Evolutionary conservation across 2,113 vertebrate genomes (phyloP).

Genomic region (Apaloderma vittatum): DNA sequence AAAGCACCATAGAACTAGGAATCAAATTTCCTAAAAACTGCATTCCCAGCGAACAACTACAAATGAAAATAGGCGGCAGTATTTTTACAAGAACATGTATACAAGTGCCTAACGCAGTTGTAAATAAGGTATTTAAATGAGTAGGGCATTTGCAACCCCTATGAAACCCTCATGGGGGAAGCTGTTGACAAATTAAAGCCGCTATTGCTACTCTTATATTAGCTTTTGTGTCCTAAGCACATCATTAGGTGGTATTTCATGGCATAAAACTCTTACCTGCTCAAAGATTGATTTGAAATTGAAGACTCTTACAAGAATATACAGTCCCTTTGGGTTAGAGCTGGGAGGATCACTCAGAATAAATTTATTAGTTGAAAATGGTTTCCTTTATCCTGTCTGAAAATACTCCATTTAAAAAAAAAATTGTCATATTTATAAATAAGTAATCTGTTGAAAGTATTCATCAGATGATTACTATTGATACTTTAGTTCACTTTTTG

Average conservation of each 20-base stretch:
- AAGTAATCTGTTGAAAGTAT: constrained; percentile 6
- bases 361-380: constrained; percentile 16
- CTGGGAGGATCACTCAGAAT: not conserved
- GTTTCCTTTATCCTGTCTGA: not conserved
- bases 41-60: not conserved
- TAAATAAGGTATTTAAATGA: constrained; percentile 66
- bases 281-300: constrained; percentile 55
- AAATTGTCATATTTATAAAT: not conserved
- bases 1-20: not conserved
- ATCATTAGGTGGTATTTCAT: constrained; percentile 60
- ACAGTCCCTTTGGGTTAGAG: constrained; percentile 35
- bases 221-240: constrained; percentile 66
- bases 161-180: constrained; percentile 46
- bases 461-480: not conserved
- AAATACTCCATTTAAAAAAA: constrained; percentile 5
- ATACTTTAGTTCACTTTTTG: not conserved
- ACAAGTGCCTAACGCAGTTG: constrained; percentile 18
- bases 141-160: constrained; percentile 26
- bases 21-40: not conserved
- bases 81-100: not conserved
- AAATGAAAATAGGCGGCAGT: not conserved
- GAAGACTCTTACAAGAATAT: constrained; percentile 38
- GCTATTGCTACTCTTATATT: constrained; percentile 38
- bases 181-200: constrained; percentile 67
- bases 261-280: constrained; percentile 63